A percentile compares a stretch with the other conserved stretches of the same genome.
These are phyloP conservation scores for Takifugu bimaculatus DNA, from an alignment of 2,113 vertebrate species.

Conservation along the genomic window DNA sequence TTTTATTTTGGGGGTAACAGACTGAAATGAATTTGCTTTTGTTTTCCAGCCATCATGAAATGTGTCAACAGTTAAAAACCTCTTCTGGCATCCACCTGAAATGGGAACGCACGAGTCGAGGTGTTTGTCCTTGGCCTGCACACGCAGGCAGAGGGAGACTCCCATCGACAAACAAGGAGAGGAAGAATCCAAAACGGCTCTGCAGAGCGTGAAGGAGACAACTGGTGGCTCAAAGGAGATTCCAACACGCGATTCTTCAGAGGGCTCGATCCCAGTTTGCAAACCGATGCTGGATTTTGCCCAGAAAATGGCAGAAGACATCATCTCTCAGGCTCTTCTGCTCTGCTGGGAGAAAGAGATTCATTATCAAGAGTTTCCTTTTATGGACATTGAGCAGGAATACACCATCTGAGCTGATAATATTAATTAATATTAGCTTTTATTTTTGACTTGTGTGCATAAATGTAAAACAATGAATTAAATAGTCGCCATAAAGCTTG, in stretches of 20 bases:
- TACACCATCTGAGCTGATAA: conserved; percentile 6
- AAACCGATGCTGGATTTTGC: conserved; percentile 6
- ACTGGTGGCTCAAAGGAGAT: not conserved
- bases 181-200: not conserved
- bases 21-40: not conserved
- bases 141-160: not conserved
- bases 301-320: conserved; percentile 28
- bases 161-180: not conserved
- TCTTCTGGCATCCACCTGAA: not conserved
- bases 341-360: conserved; percentile 32
- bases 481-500: too few relatives aligned
- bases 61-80: not conserved
- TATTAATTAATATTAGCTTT: too few relatives aligned
- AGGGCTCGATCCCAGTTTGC: not conserved
- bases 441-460: too few relatives aligned
- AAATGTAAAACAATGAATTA: too few relatives aligned
- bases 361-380: conserved; percentile 13
- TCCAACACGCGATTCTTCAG: not conserved
- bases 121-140: not conserved
- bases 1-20: not conserved
- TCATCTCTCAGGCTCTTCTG: conserved; percentile 35
- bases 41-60: conserved; percentile 5
- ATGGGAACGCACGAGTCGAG: conserved; percentile 24
- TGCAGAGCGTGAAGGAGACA: not conserved
- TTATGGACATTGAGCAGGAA: conserved; percentile 29